phyloP scores from a whole-genome alignment of 2,888 invertebrate species.

The Salticus scenicus region DNA sequence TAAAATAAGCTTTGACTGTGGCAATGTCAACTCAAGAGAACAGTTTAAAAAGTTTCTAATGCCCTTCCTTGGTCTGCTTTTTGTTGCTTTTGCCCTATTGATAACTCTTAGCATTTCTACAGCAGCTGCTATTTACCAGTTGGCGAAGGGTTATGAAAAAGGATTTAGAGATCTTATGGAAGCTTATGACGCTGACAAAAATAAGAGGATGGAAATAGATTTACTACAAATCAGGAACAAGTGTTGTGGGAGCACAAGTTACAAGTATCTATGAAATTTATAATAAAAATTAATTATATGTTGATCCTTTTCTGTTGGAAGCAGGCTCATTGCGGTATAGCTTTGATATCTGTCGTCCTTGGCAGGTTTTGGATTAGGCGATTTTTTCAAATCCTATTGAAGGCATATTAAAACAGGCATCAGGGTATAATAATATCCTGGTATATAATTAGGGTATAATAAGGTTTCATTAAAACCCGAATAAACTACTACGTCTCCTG shows the following conservation, averaged over 20 bases:
- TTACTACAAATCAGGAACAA: slow-evolving; percentile 37
- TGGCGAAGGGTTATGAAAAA: slow-evolving; percentile 46
- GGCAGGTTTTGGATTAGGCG: no score
- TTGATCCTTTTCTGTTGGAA: no score
- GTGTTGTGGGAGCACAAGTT: slow-evolving; percentile 57
- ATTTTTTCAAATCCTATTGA: no score
- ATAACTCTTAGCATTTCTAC: slow-evolving; percentile 46
- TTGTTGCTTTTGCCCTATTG: slow-evolving; percentile 22
- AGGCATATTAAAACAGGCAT: no score
- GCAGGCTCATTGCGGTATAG: no score
- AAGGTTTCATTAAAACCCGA: no score
- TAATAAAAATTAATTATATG: no score
- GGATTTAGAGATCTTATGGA: slow-evolving; percentile 48
- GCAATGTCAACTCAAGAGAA: slow-evolving; percentile 12
- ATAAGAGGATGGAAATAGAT: slow-evolving; percentile 45
- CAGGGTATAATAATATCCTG: no score
- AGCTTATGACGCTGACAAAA: slow-evolving; percentile 34
- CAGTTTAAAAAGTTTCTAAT: slow-evolving; percentile 19
- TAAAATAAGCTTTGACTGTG: slow-evolving; percentile 41
- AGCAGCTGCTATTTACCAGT: neutral
- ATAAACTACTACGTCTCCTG: no score
- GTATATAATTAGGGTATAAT: no score
- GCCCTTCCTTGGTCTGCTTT: slow-evolving; percentile 27
- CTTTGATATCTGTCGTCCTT: no score
- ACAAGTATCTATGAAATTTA: slow-evolving; percentile 31